Percentiles rank a stretch among this genome's conserved stretches.
phyloP scores from a whole-genome alignment of 2,113 vertebrate species.

The Protobothrops mucrosquamatus region DNA sequence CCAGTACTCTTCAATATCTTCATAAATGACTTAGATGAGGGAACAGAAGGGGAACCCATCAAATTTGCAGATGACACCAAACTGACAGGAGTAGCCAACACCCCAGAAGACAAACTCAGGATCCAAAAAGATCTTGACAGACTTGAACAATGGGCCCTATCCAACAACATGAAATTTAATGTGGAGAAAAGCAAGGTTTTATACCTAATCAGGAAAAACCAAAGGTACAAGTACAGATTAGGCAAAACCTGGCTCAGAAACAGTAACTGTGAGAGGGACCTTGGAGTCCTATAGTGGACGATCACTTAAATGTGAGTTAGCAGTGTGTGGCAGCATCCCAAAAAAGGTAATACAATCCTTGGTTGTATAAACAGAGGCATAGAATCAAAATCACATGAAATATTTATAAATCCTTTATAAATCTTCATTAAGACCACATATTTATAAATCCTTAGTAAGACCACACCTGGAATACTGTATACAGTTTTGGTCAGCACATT shows the following conservation, averaged over 20 bases:
- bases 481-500: background rate
- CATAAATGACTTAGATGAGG: background rate
- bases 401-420: background rate
- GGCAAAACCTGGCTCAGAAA: background rate
- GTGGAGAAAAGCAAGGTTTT: background rate
- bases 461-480: background rate
- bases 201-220: background rate
- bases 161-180: background rate
- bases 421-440: background rate
- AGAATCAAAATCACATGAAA: background rate
- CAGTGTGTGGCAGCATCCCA: background rate
- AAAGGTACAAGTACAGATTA: background rate
- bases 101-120: background rate
- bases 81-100: background rate
- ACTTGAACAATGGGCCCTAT: background rate
- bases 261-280: background rate
- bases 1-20: background rate
- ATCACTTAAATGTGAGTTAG: background rate
- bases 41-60: background rate
- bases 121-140: background rate
- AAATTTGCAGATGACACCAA: background rate
- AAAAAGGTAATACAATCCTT: background rate
- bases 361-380: background rate
- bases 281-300: background rate
- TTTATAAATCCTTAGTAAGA: background rate